Base-by-base conservation (phyloP, 2,113 vertebrate species). In the Suncus etruscus region DNA sequence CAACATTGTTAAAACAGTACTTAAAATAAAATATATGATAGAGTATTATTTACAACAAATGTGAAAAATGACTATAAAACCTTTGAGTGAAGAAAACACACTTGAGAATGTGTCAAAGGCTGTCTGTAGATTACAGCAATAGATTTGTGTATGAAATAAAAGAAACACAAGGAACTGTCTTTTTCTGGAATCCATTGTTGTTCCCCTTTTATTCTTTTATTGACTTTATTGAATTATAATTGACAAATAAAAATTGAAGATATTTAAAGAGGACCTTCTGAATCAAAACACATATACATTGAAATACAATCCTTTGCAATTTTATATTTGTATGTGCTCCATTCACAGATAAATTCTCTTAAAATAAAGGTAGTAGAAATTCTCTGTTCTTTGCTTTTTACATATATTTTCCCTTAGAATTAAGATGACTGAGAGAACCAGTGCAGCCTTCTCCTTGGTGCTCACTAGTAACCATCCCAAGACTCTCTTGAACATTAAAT, bases 31-130 rank as follows among this genome's bases (percentile, higher is more conserved):
- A 86, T 87, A 82, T 97, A 27, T 51, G 50, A 95, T 79, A 96
- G 79, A 80, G 90, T 91, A 72, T 89, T 96, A 96, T 95, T 95
- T 97, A 95, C 51, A 97, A 81, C 79, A 97, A 96, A 96, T 20
- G 47, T 70, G 74, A 93, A 90, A 94, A 91, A 89, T 68, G 74
- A 61, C 77, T 94, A 94, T 85, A 85, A 94, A 92, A 94, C 7
- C 68, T 6, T 85, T 22, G 83, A n/a, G 1, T 4, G 6, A 7
- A 31, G 87, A 92, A 75, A 85, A 15, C 70, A 48, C 51, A 27
- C 66, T 91, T n/a, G 83, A 93, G 69, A 78, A 89, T 92, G 73
- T 91, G n/a, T 96, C 48, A 89, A 27, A 95, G 80, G 27, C 88
- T 91, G 81, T 79, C 94, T 91, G 95, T 84, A 81, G 88, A 96